These are phyloP conservation scores for Myripristis jacobus DNA, from an alignment of 2,797 vertebrate species.

Conservation along the genomic window DNA sequence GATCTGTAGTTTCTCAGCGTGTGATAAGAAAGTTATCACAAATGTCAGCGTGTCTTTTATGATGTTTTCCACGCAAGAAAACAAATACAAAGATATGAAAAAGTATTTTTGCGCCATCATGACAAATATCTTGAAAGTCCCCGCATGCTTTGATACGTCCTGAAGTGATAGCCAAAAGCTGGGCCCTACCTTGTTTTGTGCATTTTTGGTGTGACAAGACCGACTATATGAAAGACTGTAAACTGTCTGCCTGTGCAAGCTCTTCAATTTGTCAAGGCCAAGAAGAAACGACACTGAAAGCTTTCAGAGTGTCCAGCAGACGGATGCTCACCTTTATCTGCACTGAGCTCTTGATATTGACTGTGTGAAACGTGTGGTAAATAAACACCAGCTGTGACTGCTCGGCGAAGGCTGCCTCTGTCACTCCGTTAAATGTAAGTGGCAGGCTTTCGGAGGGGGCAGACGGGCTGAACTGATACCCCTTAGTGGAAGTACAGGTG, in stretches of 20 bases:
- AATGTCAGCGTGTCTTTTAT: constrained; percentile 28
- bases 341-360: constrained; percentile 13
- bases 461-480: background rate
- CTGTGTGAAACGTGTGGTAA: constrained; percentile 23
- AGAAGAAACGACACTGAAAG: background rate
- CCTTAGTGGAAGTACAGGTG: background rate
- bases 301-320: background rate
- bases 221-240: too few relatives aligned
- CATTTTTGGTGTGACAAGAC: background rate
- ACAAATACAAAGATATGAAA: background rate
- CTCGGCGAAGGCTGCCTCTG: background rate
- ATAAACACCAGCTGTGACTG: constrained; percentile 34
- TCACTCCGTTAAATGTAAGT: background rate
- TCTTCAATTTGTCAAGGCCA: background rate
- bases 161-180: constrained; percentile 13
- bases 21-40: constrained; percentile 40
- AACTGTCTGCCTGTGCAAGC: constrained; percentile 1
- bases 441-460: background rate
- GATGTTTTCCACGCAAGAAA: background rate
- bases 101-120: too few relatives aligned
- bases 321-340: background rate
- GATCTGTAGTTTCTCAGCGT: constrained; percentile 26
- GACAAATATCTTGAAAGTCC: background rate
- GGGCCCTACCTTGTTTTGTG: background rate
- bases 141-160: background rate